These are phyloP conservation scores for Falco rusticolus DNA, from an alignment of 2,797 vertebrate species.

Conservation along the genomic window DNA sequence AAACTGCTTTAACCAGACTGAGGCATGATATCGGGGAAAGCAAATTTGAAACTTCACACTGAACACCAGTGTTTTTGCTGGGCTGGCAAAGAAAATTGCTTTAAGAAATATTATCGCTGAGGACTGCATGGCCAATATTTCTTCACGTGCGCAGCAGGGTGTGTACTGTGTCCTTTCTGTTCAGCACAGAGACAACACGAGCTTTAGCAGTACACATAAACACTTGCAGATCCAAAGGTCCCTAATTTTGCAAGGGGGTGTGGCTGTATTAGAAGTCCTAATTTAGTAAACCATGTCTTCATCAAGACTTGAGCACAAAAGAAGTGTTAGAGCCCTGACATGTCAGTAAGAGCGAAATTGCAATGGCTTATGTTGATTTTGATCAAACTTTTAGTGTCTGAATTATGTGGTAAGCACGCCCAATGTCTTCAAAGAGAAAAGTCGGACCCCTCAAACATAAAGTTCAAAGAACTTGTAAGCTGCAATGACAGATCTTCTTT, in stretches of 20 bases:
- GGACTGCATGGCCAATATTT: neutral
- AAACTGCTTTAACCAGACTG: neutral
- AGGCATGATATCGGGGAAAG: neutral
- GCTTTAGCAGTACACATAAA: neutral
- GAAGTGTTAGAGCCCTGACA: neutral
- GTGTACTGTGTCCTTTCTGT: neutral
- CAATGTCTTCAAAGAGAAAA: slow-evolving; percentile 34
- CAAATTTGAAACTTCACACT: neutral
- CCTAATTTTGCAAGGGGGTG: neutral
- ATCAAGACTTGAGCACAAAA: neutral
- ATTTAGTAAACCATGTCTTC: neutral
- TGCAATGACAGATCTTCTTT: neutral
- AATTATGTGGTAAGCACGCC: slow-evolving; percentile 8
- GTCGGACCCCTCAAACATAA: neutral
- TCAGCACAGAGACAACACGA: neutral
- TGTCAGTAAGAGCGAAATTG: neutral
- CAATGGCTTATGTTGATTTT: slow-evolving; percentile 15
- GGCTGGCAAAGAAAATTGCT: neutral
- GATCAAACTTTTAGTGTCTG: slow-evolving; percentile 46
- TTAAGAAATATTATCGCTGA: neutral
- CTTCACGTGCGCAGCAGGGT: neutral
- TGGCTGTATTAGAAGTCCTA: neutral
- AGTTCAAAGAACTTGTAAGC: slow-evolving; percentile 41
- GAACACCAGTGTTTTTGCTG: neutral
- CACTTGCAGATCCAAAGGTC: neutral